Percentiles rank a stretch among this genome's conserved stretches.
Evolutionary conservation across 2,888 invertebrate genomes (phyloP).

Genomic region (Ophion costatus): DNA sequence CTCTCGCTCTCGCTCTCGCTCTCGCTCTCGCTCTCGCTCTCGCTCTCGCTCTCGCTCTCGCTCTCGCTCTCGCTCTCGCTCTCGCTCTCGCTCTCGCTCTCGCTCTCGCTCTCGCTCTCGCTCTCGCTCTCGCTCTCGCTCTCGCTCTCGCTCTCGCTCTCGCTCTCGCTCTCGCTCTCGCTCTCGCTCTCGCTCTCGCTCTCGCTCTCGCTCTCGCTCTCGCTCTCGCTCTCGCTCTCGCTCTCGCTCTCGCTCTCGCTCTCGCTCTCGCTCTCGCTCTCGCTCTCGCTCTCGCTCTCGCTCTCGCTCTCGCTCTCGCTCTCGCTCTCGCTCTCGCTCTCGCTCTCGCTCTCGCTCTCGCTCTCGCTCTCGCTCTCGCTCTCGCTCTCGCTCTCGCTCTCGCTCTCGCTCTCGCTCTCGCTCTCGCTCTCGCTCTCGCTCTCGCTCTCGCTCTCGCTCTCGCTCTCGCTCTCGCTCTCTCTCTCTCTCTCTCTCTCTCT

Average conservation of each 20-base stretch:
- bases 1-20: slow-evolving; percentile 57
- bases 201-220: slow-evolving; percentile 57
- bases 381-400: slow-evolving; percentile 57
- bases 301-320: slow-evolving; percentile 57
- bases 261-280: slow-evolving; percentile 57
- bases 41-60: slow-evolving; percentile 56
- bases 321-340: slow-evolving; percentile 57
- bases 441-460: too few relatives aligned
- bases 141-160: slow-evolving; percentile 57
- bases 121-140: slow-evolving; percentile 57
- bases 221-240: slow-evolving; percentile 56
- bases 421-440: slow-evolving; percentile 57
- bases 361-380: slow-evolving; percentile 57
- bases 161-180: slow-evolving; percentile 56
- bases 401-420: slow-evolving; percentile 56
- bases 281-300: slow-evolving; percentile 56
- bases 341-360: slow-evolving; percentile 56
- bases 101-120: slow-evolving; percentile 56
- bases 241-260: slow-evolving; percentile 57
- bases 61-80: slow-evolving; percentile 57
- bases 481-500: slow-evolving; percentile 57
- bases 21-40: slow-evolving; percentile 57
- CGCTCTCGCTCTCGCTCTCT: slow-evolving; percentile 58
- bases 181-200: slow-evolving; percentile 57
- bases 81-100: slow-evolving; percentile 57